phyloP scores from a whole-genome alignment of 2,797 vertebrate genomes.

The Hipposideros larvatus region DNA sequence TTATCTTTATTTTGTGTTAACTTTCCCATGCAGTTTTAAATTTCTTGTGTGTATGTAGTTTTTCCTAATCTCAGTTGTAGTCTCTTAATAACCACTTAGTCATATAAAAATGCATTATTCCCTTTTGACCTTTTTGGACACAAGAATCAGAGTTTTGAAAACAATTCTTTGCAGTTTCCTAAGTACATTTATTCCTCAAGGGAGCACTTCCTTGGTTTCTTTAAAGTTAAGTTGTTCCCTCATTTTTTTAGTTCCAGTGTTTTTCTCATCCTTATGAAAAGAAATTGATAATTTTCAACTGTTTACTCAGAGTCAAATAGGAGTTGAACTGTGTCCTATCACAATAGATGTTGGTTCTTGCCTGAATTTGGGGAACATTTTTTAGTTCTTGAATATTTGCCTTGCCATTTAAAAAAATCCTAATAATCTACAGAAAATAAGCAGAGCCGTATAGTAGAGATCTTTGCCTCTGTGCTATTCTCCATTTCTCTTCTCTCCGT shows the following conservation, averaged over 20 bases:
- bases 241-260: not conserved
- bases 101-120: not conserved
- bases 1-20: slow-evolving; percentile 23
- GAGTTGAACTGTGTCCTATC: not conserved
- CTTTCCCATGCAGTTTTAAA: not conserved
- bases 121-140: slow-evolving; percentile 21
- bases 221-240: not conserved
- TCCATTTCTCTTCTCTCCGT: not conserved
- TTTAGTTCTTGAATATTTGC: slow-evolving; percentile 18
- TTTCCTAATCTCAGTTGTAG: not conserved
- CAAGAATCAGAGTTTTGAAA: not conserved
- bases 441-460: not conserved
- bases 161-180: not conserved
- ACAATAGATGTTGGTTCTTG: not conserved
- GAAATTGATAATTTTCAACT: not conserved
- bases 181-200: not conserved
- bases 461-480: not conserved
- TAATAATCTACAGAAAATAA: not conserved
- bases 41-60: not conserved
- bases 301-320: slow-evolving; percentile 27
- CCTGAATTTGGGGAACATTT: slow-evolving; percentile 40
- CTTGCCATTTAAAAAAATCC: slow-evolving; percentile 16
- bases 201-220: not conserved
- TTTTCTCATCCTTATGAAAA: not conserved
- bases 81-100: not conserved